Conservation (phyloP, 35 echinoderm and acorn worm genomes). For the Stichopus chloronotus region DNA sequence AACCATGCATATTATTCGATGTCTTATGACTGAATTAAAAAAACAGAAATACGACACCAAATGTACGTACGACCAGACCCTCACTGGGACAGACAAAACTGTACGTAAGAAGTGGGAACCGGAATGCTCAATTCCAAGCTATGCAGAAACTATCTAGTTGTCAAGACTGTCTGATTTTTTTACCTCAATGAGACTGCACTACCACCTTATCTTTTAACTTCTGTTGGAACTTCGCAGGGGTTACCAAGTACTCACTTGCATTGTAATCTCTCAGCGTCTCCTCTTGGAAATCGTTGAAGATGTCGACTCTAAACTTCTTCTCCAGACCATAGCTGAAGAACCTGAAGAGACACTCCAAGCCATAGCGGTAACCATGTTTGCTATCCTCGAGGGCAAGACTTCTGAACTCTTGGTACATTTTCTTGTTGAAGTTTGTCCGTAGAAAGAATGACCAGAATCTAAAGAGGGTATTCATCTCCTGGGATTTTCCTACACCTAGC, state of each 20-base stretch:
- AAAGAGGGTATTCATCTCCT: constrained; percentile 99
- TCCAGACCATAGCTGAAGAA: constrained; percentile 99
- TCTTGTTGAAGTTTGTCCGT: constrained; percentile 96
- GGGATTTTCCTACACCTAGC: constrained; percentile 95
- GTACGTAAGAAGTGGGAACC: too few relatives aligned
- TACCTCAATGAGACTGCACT: too few relatives aligned
- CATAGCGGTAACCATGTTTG: constrained; percentile 91
- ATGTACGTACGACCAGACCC: too few relatives aligned
- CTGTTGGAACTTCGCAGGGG: too few relatives aligned
- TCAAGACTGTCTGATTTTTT: too few relatives aligned
- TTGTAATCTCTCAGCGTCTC: constrained; percentile 89
- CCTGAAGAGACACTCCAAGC: constrained; percentile 93
- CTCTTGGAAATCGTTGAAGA: constrained; percentile 90
- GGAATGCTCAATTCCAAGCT: too few relatives aligned
- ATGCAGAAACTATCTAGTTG: too few relatives aligned
- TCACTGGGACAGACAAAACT: too few relatives aligned
- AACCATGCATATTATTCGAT: too few relatives aligned
- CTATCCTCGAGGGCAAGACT: constrained; percentile 88
- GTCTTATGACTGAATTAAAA: too few relatives aligned
- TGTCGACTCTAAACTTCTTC: constrained; percentile 90
- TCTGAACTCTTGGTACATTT: constrained; percentile 99
- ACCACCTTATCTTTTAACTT: too few relatives aligned
- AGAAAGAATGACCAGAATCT: constrained; percentile 99
- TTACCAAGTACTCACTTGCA: constrained; percentile 56
- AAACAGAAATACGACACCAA: too few relatives aligned